These are phyloP conservation scores for Oryctolagus cuniculus DNA, from an alignment of 2,113 vertebrate genomes.

Conservation along the genomic window DNA sequence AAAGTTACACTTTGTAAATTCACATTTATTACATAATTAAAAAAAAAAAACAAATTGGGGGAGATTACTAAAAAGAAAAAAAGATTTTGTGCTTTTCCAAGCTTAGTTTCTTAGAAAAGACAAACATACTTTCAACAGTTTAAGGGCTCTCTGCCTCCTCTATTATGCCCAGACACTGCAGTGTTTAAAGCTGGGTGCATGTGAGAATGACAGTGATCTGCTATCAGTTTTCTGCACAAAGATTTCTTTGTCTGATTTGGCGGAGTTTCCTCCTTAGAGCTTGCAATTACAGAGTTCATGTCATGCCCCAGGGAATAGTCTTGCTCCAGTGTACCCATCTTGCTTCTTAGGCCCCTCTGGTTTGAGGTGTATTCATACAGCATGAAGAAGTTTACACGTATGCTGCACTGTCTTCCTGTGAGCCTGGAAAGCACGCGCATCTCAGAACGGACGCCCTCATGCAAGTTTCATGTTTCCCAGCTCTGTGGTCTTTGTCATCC, in stretches of 20 bases:
- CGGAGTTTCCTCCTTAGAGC: background rate
- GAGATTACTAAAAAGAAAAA: no score
- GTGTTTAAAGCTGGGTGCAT: background rate
- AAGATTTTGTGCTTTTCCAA: background rate
- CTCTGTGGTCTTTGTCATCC: background rate
- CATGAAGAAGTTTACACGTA: background rate
- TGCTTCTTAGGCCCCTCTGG: background rate
- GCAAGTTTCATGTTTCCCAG: background rate
- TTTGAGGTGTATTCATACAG: background rate
- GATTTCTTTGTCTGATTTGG: background rate
- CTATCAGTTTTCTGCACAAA: background rate
- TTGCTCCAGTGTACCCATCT: background rate
- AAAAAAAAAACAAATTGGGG: no score
- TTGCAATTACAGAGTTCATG: background rate
- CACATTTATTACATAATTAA: no score
- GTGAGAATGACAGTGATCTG: background rate
- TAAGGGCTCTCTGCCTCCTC: background rate
- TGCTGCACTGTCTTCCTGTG: background rate
- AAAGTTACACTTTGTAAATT: no score
- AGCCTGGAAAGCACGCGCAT: background rate
- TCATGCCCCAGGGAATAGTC: background rate
- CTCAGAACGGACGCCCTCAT: background rate
- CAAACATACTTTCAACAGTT: background rate
- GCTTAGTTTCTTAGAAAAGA: background rate
- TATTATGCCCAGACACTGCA: background rate